Percentiles rank a stretch among this genome's conserved stretches.
These are phyloP conservation scores for Helleia helle DNA, from an alignment of 2,888 invertebrate genomes.

Conservation along the genomic window DNA sequence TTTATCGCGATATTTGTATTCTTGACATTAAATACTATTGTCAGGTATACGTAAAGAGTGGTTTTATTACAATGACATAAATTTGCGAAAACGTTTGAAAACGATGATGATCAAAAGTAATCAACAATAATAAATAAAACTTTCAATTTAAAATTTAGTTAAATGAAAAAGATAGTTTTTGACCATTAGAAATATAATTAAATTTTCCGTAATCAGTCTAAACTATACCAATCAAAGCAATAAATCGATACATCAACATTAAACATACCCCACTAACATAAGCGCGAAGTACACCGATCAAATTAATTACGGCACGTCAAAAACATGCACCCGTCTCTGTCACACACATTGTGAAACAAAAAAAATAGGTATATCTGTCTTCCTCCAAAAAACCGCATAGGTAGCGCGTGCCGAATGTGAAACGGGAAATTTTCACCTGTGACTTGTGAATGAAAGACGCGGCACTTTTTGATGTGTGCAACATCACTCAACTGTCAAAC, in stretches of 20 bases:
- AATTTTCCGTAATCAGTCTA: too few species aligned
- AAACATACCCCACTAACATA: conserved; percentile 37
- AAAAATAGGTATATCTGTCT: conserved; percentile 22
- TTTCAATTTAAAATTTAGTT: too few species aligned
- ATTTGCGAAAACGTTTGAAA: too few species aligned
- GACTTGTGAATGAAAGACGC: conserved; percentile 47
- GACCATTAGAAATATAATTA: too few species aligned
- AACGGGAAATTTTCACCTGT: conserved; percentile 61
- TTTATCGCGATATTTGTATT: too few species aligned
- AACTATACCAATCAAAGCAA: conserved; percentile 2
- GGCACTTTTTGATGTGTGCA: conserved; percentile 34
- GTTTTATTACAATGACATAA: too few species aligned
- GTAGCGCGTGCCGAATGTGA: conserved; percentile 64
- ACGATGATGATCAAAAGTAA: too few species aligned
- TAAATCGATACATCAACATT: conserved; percentile 21
- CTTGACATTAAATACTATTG: too few species aligned
- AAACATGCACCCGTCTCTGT: conserved; percentile 38
- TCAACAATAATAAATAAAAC: too few species aligned
- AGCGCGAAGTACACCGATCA: conserved; percentile 51
- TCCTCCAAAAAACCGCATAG: conserved; percentile 43
- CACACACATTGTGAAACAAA: conserved; percentile 25
- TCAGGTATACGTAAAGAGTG: too few species aligned
- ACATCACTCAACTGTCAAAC: not conserved
- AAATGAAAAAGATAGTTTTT: too few species aligned
- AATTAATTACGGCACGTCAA: conserved; percentile 63